Percentiles rank a stretch among this genome's conserved stretches.
Conservation (phyloP, 2,888 invertebrate genomes). For the Synanthedon andrenaeformis region DNA sequence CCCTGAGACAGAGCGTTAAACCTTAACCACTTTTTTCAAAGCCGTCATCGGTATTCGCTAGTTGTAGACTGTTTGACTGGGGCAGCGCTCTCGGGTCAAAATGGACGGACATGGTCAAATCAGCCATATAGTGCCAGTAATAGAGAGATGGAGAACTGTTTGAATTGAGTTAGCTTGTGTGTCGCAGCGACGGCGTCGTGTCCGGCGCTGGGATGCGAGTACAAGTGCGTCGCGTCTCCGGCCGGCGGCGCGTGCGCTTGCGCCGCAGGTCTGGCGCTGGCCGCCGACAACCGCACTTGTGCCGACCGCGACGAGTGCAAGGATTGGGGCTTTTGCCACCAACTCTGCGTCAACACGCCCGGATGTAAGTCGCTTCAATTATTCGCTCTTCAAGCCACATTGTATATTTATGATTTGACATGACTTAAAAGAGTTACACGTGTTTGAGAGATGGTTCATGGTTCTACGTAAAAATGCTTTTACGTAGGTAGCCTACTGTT, state of each 20-base stretch:
- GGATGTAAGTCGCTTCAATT: slow-evolving; percentile 61
- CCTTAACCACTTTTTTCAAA: too few species aligned
- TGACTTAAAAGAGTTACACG: background rate
- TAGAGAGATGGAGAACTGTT: too few species aligned
- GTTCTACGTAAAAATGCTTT: too few species aligned
- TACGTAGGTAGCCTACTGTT: too few species aligned
- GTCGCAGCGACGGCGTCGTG: slow-evolving; percentile 83
- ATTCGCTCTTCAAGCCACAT: background rate
- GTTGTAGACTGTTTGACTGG: too few species aligned
- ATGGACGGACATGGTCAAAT: too few species aligned
- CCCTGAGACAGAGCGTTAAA: too few species aligned
- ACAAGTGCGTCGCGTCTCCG: slow-evolving; percentile 91
- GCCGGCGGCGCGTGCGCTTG: slow-evolving; percentile 93
- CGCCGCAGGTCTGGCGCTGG: slow-evolving; percentile 85
- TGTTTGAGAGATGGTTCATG: background rate
- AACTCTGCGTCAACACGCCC: slow-evolving; percentile 89
- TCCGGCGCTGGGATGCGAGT: slow-evolving; percentile 86
- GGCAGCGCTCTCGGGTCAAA: too few species aligned
- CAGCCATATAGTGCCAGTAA: too few species aligned
- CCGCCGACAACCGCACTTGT: slow-evolving; percentile 87
- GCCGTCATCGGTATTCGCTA: too few species aligned
- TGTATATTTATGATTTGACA: slow-evolving; percentile 13
- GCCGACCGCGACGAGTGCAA: slow-evolving; percentile 91
- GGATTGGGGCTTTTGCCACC: slow-evolving; percentile 96
- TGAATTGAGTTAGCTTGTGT: background rate